Conservation (phyloP, 2,113 vertebrate genomes). For the Melanotaenia duboulayi region DNA sequence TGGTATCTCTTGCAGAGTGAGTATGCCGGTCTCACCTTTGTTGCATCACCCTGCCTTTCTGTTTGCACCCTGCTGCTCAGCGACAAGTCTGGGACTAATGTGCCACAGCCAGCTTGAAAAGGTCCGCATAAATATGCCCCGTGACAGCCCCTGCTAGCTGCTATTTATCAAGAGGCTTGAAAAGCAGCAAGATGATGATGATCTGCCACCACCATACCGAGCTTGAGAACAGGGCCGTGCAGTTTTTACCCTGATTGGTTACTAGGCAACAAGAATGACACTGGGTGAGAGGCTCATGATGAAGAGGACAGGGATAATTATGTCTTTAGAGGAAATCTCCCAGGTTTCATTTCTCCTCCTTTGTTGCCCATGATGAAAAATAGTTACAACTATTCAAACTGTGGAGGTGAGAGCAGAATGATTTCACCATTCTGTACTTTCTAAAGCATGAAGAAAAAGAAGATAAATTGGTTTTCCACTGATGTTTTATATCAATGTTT, state of each 20-base stretch:
- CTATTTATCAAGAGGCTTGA: constrained; percentile 30
- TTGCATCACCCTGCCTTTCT: constrained; percentile 31
- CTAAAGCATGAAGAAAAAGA: accelerated
- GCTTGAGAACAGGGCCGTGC: constrained; percentile 21
- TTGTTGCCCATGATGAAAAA: constrained; percentile 11
- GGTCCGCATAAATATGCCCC: background rate
- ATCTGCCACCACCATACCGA: constrained; percentile 6
- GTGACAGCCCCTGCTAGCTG: background rate
- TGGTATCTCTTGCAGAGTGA: constrained; percentile 16
- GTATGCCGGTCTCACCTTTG: constrained; percentile 17
- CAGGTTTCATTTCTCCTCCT: constrained; percentile 43
- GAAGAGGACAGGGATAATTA: constrained; percentile 56
- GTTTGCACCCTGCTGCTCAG: constrained; percentile 1
- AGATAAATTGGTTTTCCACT: background rate
- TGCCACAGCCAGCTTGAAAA: constrained; percentile 3
- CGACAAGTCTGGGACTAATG: background rate
- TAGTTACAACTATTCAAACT: constrained; percentile 23
- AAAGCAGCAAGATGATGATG: constrained; percentile 24
- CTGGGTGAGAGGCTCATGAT: constrained; percentile 34
- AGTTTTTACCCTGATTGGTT: constrained; percentile 38
- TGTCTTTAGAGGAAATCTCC: constrained; percentile 52
- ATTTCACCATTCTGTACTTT: background rate
- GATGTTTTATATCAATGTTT: background rate
- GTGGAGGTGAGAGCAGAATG: constrained; percentile 16
- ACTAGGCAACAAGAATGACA: constrained; percentile 59